Evolutionary conservation across 2,888 invertebrate genomes (phyloP).

Genomic region (Apamea epomidion): DNA sequence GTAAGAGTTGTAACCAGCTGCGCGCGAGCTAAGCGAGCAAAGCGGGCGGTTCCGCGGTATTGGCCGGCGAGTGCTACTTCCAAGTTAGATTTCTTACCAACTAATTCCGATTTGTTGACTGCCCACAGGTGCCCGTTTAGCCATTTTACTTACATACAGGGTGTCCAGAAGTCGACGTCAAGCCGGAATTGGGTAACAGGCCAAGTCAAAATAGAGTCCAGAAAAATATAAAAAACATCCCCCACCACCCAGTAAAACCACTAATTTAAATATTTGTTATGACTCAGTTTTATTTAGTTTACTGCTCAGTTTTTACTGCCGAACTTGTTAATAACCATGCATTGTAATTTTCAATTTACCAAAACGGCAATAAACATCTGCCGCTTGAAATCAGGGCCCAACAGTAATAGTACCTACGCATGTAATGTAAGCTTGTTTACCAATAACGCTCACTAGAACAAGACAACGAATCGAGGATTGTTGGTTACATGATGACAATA

Average conservation of each 20-base stretch:
- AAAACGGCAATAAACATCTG: too few species aligned
- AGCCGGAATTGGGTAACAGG: too few species aligned
- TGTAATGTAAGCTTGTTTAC: not conserved
- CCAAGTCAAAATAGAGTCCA: too few species aligned
- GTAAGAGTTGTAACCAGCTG: not conserved
- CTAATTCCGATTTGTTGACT: not conserved
- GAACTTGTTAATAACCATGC: not conserved
- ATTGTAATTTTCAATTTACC: not conserved
- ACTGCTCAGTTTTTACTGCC: not conserved
- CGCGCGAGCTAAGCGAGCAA: too few species aligned
- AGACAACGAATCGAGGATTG: conserved; percentile 1
- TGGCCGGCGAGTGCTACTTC: not conserved
- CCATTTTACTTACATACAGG: too few species aligned
- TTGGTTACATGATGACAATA: conserved; percentile 27
- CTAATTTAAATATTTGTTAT: not conserved
- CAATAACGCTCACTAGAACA: conserved; percentile 9
- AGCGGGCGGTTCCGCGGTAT: too few species aligned
- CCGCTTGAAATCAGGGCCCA: not conserved
- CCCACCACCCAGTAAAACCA: too few species aligned
- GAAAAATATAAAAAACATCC: too few species aligned
- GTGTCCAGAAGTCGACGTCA: too few species aligned
- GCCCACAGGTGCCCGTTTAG: not conserved
- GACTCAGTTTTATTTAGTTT: not conserved
- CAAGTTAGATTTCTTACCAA: not conserved
- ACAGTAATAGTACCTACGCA: not conserved